phyloP scores from a whole-genome alignment of 2,888 invertebrate species.

The Eupithecia vulgata region DNA sequence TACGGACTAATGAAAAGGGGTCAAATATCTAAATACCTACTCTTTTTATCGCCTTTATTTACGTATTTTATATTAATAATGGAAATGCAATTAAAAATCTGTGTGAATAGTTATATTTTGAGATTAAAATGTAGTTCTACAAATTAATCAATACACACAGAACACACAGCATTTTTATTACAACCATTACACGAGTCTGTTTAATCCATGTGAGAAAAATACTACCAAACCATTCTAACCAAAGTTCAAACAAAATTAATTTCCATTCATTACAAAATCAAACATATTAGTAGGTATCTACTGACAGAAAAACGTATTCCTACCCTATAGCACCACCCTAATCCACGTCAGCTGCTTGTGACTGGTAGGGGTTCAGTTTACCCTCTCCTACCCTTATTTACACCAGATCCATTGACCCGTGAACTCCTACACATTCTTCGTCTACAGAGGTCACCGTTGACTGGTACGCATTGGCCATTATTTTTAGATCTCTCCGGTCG shows the following conservation, averaged over 20 bases:
- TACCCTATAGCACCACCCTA: slow-evolving; percentile 77
- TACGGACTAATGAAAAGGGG: slow-evolving; percentile 34
- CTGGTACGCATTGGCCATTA: slow-evolving; percentile 48
- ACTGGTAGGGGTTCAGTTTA: slow-evolving; percentile 64
- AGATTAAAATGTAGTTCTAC: background rate
- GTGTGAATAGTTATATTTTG: background rate
- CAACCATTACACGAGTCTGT: background rate
- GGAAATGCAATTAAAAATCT: background rate
- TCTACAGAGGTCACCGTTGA: slow-evolving; percentile 54
- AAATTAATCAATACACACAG: background rate
- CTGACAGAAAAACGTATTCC: slow-evolving; percentile 51
- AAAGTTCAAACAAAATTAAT: slow-evolving; percentile 36
- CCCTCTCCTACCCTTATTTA: slow-evolving; percentile 68
- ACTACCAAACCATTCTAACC: slow-evolving; percentile 12
- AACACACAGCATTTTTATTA: background rate
- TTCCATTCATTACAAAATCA: slow-evolving; percentile 46
- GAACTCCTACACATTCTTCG: slow-evolving; percentile 46
- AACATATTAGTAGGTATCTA: slow-evolving; percentile 57
- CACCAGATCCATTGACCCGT: slow-evolving; percentile 58
- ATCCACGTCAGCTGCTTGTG: slow-evolving; percentile 82
- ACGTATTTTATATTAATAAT: background rate
- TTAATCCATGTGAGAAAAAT: slow-evolving; percentile 7
- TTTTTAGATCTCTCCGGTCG: slow-evolving; percentile 51
- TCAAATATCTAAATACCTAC: slow-evolving; percentile 14
- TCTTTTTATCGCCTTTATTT: background rate